These are phyloP conservation scores for Enteromius anoplus DNA, from an alignment of 2,797 vertebrate genomes.

Conservation along the genomic window DNA sequence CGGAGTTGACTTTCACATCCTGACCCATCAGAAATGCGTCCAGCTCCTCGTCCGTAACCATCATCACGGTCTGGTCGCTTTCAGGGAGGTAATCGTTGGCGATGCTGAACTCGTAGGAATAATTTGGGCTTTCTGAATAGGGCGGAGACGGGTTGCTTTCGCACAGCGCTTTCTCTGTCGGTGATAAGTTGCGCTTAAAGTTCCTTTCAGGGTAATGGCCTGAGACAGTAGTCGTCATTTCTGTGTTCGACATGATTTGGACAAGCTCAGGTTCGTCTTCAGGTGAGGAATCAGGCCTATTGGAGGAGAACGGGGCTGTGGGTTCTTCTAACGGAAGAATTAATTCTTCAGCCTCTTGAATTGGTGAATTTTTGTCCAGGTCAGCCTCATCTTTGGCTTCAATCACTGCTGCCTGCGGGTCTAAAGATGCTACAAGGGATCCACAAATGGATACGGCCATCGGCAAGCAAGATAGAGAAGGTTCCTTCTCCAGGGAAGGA, in stretches of 20 bases:
- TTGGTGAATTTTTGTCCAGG: conserved; percentile 56
- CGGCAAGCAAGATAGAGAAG: conserved; percentile 78
- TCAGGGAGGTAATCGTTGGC: conserved; percentile 74
- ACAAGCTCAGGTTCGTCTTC: conserved; percentile 53
- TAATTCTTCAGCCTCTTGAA: conserved; percentile 38
- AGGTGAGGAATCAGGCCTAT: conserved; percentile 42
- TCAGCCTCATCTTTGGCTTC: conserved; percentile 57
- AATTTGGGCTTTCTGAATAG: conserved; percentile 68
- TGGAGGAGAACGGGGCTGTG: neutral
- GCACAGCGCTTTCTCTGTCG: conserved; percentile 60
- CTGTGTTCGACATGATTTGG: conserved; percentile 50
- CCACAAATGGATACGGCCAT: conserved; percentile 79
- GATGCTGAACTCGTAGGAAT: conserved; percentile 64
- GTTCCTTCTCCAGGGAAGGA: conserved; percentile 63
- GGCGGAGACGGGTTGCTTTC: conserved; percentile 48
- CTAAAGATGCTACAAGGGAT: conserved; percentile 70
- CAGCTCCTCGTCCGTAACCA: conserved; percentile 91
- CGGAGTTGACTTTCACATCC: conserved; percentile 62
- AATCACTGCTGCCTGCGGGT: conserved; percentile 58
- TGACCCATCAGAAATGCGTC: conserved; percentile 90
- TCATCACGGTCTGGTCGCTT: conserved; percentile 78
- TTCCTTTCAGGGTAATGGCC: conserved; percentile 47
- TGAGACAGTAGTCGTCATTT: conserved; percentile 12
- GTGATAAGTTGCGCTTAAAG: conserved; percentile 54
- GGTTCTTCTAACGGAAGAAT: conserved; percentile 35